A percentile compares a stretch with the other conserved stretches of the same genome.
Evolutionary conservation across 2,888 invertebrate genomes (phyloP).

Genomic region (Hartigia nigra): DNA sequence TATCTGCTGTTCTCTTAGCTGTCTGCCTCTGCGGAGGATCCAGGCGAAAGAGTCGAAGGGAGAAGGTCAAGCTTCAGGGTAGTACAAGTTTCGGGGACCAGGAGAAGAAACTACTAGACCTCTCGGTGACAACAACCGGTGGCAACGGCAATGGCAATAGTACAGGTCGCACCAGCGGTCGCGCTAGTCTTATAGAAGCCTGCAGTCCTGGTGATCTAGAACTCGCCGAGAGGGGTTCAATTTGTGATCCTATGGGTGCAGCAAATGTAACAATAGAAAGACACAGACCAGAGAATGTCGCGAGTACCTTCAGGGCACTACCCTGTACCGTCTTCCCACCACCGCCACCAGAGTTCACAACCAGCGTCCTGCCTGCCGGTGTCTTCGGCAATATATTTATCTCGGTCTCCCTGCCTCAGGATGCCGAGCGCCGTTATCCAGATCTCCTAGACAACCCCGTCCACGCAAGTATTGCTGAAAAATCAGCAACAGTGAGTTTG

Average conservation of each 20-base stretch:
- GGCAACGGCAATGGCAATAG: constrained; percentile 69
- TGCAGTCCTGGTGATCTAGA: constrained; percentile 58
- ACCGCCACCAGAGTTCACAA: constrained; percentile 62
- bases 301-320: constrained; percentile 61
- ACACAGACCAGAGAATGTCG: constrained; percentile 32
- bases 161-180: constrained; percentile 50
- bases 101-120: constrained; percentile 86
- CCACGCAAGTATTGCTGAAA: constrained; percentile 37
- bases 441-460: constrained; percentile 80
- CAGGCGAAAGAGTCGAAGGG: constrained; percentile 68
- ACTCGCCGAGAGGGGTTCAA: constrained; percentile 51
- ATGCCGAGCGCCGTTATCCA: constrained; percentile 80
- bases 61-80: constrained; percentile 78
- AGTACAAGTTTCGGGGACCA: constrained; percentile 89
- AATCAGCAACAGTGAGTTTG: constrained; percentile 28
- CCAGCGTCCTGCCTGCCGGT: constrained; percentile 68
- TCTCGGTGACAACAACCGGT: constrained; percentile 78
- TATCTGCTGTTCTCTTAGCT: constrained; percentile 72
- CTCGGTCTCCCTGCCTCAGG: constrained; percentile 82
- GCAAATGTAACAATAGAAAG: constrained; percentile 67
- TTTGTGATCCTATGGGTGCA: constrained; percentile 59
- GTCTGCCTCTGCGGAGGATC: constrained; percentile 69
- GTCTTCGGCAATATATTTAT: constrained; percentile 85
- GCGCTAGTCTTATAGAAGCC: constrained; percentile 49
- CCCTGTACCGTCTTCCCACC: constrained; percentile 68